Percentiles rank a stretch among this genome's conserved stretches.
phyloP scores from a whole-genome alignment of 2,888 invertebrate species.

The Artemia sinica region DNA sequence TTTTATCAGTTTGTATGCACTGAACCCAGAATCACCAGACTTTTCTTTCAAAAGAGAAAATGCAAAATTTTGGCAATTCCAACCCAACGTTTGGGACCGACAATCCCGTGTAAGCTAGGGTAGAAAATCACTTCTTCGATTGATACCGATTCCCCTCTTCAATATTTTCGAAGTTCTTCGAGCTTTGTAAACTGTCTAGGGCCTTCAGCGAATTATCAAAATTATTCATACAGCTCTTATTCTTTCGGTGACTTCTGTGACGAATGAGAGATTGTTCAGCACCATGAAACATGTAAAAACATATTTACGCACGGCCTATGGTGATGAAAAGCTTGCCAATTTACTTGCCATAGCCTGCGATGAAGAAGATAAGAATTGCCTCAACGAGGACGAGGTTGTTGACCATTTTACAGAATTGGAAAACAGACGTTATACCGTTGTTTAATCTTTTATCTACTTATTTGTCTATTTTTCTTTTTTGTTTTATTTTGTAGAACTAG shows the following conservation, averaged over 20 bases:
- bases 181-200: not conserved
- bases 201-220: not conserved
- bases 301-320: constrained; percentile 4
- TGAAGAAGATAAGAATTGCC: not conserved
- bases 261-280: constrained; percentile 13
- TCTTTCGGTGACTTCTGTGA: constrained; percentile 8
- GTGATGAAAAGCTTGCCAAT: constrained; percentile 10
- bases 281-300: constrained; percentile 14
- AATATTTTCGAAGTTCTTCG: not conserved
- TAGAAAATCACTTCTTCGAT: not conserved
- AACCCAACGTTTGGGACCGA: not conserved
- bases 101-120: not conserved
- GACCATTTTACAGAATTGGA: not conserved
- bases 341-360: not conserved
- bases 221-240: not conserved
- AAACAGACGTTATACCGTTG: not conserved
- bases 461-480: no score
- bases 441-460: not conserved
- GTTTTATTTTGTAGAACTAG: no score
- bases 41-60: not conserved
- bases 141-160: not conserved
- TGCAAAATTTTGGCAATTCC: not conserved
- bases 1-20: not conserved
- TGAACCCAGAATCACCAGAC: constrained; percentile 8
- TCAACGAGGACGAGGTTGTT: not conserved